Evolutionary conservation across 2,888 invertebrate genomes (phyloP).

Genomic region (Holacanthella duospinosa): DNA sequence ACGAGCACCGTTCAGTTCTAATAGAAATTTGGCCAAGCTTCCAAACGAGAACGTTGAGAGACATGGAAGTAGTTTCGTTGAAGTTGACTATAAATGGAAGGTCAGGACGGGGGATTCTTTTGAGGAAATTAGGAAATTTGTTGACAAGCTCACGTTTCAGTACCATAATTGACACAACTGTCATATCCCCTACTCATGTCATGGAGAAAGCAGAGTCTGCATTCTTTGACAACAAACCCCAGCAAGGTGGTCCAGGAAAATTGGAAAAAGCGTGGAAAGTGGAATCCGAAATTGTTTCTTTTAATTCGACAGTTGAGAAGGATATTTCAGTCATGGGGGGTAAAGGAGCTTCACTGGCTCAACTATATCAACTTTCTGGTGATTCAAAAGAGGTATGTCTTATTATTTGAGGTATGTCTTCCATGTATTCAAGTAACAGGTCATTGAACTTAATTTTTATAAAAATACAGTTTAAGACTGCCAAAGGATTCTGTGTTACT

Average conservation of each 20-base stretch:
- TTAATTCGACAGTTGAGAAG: slow-evolving; percentile 40
- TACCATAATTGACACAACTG: neutral
- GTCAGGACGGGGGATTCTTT: slow-evolving; percentile 23
- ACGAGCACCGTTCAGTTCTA: slow-evolving; percentile 17
- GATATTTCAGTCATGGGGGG: slow-evolving; percentile 58
- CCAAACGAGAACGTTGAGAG: slow-evolving; percentile 8
- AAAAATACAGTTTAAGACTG: slow-evolving; percentile 53
- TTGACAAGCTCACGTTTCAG: neutral
- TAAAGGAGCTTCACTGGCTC: slow-evolving; percentile 65
- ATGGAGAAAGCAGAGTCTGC: neutral
- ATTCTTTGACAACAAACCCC: neutral
- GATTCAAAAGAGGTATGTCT: neutral
- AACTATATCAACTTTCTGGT: slow-evolving; percentile 43
- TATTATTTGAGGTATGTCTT: no score
- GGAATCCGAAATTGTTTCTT: slow-evolving; percentile 13
- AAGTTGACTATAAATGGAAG: slow-evolving; percentile 27
- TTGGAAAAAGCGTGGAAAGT: no score
- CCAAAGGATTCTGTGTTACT: slow-evolving; percentile 61
- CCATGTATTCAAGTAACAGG: no score
- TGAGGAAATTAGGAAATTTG: slow-evolving; percentile 1
- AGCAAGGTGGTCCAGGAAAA: neutral
- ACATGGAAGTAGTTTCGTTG: slow-evolving; percentile 24
- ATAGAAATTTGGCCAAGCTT: slow-evolving; percentile 32
- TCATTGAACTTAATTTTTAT: no score
- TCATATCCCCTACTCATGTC: neutral